These are phyloP conservation scores for Corvus hawaiiensis DNA, from an alignment of 2,113 vertebrate species.

Conservation along the genomic window DNA sequence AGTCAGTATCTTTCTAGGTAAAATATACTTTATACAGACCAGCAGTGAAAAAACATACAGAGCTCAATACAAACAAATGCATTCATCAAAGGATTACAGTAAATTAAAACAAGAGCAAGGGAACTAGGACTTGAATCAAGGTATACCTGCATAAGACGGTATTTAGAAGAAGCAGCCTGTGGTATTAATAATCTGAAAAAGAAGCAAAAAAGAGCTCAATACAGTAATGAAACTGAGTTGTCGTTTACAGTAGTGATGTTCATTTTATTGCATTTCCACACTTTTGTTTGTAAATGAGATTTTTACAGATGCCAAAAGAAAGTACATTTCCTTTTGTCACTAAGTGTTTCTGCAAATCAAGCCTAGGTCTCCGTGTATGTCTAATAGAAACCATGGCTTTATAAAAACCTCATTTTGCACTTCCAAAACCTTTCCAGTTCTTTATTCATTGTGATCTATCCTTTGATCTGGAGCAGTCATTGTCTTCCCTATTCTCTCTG, in stretches of 20 bases:
- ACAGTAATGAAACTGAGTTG: neutral
- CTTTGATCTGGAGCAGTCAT: neutral
- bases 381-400: neutral
- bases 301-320: neutral
- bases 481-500: neutral
- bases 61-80: neutral
- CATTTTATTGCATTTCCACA: neutral
- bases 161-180: neutral
- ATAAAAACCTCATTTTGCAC: neutral
- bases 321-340: neutral
- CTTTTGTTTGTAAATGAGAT: neutral
- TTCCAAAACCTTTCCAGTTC: neutral
- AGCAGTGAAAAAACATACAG: neutral
- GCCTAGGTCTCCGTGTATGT: neutral
- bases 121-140: neutral
- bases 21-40: neutral
- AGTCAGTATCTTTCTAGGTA: neutral
- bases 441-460: neutral
- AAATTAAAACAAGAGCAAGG: neutral
- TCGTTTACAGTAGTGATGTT: neutral
- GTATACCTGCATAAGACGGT: neutral
- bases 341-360: neutral
- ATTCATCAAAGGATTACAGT: neutral
- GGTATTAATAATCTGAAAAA: neutral
- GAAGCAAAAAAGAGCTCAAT: neutral